phyloP scores from a whole-genome alignment of 2,888 invertebrate species.

The Diachrysia chrysitis region DNA sequence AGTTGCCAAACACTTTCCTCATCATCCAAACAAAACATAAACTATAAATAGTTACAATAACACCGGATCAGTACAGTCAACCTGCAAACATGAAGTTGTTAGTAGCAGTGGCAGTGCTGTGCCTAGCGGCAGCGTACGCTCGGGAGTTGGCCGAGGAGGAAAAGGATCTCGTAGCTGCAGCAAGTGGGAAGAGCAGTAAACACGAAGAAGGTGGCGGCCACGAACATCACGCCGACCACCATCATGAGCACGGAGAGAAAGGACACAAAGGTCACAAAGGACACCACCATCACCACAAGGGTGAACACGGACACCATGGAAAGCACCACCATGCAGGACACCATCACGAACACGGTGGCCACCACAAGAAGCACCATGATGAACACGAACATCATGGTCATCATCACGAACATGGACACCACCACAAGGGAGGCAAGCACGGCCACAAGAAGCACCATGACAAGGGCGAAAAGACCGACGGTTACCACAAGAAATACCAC shows the following conservation, averaged over 20 bases:
- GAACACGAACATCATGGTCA: conserved; percentile 82
- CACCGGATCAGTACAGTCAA: conserved; percentile 68
- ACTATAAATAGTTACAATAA: conserved; percentile 83
- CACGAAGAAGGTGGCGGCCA: conserved; percentile 83
- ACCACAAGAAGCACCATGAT: conserved; percentile 84
- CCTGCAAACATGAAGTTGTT: conserved; percentile 81
- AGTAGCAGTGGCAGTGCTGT: conserved; percentile 76
- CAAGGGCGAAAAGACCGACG: conserved; percentile 83
- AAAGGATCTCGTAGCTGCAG: conserved; percentile 82
- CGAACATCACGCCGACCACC: conserved; percentile 83
- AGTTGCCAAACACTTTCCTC: conserved; percentile 83
- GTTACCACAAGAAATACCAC: conserved; percentile 86
- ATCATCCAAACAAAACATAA: conserved; percentile 78
- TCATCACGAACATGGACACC: conserved; percentile 84
- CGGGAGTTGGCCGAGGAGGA: conserved; percentile 79
- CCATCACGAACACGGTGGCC: conserved; percentile 82
- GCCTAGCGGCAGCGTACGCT: conserved; percentile 81
- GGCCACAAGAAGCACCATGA: conserved; percentile 84
- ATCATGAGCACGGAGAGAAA: conserved; percentile 82
- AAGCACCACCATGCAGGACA: conserved; percentile 83
- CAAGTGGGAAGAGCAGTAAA: conserved; percentile 76
- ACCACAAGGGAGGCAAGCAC: conserved; percentile 84
- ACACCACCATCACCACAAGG: conserved; percentile 86
- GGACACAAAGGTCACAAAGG: conserved; percentile 85
- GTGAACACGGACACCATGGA: conserved; percentile 82